Conservation (phyloP, 2,797 vertebrate genomes). For the Anas capensis region DNA sequence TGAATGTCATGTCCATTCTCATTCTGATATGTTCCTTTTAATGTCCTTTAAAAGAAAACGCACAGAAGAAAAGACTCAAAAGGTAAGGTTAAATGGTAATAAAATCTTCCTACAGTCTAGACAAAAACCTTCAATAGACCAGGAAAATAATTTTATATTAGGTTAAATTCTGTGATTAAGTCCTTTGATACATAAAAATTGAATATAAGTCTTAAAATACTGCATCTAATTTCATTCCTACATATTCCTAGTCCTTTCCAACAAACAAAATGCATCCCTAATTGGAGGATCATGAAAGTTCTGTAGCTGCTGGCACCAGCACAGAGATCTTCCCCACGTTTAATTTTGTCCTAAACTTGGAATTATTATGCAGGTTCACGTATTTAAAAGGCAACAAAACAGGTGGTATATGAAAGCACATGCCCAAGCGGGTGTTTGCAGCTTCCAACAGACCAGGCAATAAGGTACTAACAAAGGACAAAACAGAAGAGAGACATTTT, state of each 20-base stretch:
- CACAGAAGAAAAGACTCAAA: not conserved
- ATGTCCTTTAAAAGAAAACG: slow-evolving; percentile 44
- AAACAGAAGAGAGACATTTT: not conserved
- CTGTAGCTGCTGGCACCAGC: not conserved
- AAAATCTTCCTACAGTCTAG: not conserved
- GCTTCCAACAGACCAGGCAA: not conserved
- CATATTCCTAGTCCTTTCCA: not conserved
- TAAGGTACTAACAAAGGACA: not conserved
- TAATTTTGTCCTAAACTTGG: not conserved
- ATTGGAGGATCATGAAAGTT: not conserved
- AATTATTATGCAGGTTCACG: not conserved
- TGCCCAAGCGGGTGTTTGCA: fast-evolving
- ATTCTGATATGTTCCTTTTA: slow-evolving; percentile 48
- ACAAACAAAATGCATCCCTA: slow-evolving; percentile 2
- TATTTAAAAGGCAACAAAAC: not conserved
- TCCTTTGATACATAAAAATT: not conserved
- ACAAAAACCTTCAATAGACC: not conserved
- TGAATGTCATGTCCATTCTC: slow-evolving; percentile 53
- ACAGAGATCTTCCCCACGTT: not conserved
- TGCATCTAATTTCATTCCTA: not conserved
- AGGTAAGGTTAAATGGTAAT: slow-evolving; percentile 18
- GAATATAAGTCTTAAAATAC: not conserved
- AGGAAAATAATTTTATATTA: not conserved
- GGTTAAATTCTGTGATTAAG: not conserved
- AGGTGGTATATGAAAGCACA: not conserved